Evolutionary conservation across 2,888 invertebrate species (phyloP).

Genomic region (Orthonevra nobilis): DNA sequence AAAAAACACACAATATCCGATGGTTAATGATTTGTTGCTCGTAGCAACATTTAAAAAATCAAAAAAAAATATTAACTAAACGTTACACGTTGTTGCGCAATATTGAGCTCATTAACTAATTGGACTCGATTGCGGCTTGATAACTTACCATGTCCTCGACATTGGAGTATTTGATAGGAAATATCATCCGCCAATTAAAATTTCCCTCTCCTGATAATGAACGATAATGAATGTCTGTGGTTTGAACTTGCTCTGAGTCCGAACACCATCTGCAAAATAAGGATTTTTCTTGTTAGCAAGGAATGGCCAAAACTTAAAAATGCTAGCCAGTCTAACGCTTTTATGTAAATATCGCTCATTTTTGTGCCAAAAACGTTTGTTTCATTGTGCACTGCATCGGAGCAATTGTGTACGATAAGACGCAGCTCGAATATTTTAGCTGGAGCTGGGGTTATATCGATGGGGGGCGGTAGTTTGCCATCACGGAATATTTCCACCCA

Average conservation of each 20-base stretch:
- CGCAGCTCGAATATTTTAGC: constrained; percentile 86
- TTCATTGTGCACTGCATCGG: constrained; percentile 85
- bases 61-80: no score
- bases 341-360: constrained; percentile 89
- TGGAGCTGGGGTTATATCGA: constrained; percentile 88
- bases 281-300: no score
- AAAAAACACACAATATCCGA: constrained; percentile 4
- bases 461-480: constrained; percentile 83
- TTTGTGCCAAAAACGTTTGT: constrained; percentile 87
- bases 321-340: constrained; percentile 82
- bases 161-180: constrained; percentile 87
- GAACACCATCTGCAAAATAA: constrained; percentile 84
- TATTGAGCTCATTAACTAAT: constrained; percentile 39
- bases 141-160: constrained; percentile 85
- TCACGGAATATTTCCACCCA: constrained; percentile 93
- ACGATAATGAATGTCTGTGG: constrained; percentile 91
- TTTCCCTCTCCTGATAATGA: constrained; percentile 89
- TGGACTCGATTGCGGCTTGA: constrained; percentile 19
- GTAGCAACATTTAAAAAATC: no score
- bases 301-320: neutral
- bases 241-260: constrained; percentile 85
- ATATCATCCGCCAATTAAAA: constrained; percentile 96
- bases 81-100: no score
- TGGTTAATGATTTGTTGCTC: constrained; percentile 55
- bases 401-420: constrained; percentile 85